Base-by-base conservation (phyloP, 2,113 vertebrate species). In the Malurus elegans region DNA sequence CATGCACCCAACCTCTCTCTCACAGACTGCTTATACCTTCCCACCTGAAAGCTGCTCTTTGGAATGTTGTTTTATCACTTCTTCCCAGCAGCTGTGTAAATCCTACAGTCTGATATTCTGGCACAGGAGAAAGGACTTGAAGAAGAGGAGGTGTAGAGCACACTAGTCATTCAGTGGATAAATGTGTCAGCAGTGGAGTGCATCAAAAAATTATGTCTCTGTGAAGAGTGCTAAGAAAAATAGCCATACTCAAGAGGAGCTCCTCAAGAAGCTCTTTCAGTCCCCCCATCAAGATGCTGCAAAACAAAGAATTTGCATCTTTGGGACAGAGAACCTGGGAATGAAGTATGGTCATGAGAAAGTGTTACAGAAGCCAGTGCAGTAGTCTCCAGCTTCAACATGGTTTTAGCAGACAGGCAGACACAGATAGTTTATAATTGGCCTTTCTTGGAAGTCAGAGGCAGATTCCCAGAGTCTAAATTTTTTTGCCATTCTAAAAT, bases 41-140 rank as follows among this genome's bases (percentile, higher is more conserved):
- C 94, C 91, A 93, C 94, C 78, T 87, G 88, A 95, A 96, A 89
- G 80, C 76, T 92, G 86, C 67, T 92, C 86, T 53, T 79, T 40
- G 73, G 57, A 91, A 69, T 42, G 76, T 57, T 94, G 60, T 88
- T 95, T 93, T 64, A 88, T 84, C 92, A 67, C 86, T 92, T 92
- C 48, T 36, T 89, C n/a, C 53, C 76, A 81, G 83, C 86, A 94
- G 83, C 86, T 94, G 91, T 93, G 91, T 90, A 86, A 95, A 86
- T 92, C 79, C 60, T 62, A 54, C 86, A 74, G 83, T 70, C n/a
- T 94, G 79, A 61, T 93, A 80, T 60, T 79, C 53, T 70, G 4
- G 40, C 45, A 85, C 28, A 48, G 70, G 48, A 66, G 57, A 85
- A 72, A 58, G 45, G 71, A 79, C 53, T 84, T 3, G 8, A 50